Conservation (phyloP, 2,113 vertebrate genomes). For the Zootoca vivipara region DNA sequence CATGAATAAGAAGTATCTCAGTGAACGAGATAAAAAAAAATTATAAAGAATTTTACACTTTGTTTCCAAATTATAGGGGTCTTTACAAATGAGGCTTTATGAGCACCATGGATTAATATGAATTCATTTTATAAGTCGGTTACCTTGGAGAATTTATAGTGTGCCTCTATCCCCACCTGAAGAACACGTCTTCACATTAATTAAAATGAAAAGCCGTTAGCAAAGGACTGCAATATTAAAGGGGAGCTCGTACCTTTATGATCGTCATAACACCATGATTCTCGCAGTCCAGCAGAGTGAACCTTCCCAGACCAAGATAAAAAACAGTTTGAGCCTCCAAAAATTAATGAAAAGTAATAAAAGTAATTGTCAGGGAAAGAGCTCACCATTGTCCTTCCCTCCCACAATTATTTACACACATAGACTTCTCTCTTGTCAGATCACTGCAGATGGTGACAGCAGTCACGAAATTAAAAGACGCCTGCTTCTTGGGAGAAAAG, state of each 20-base stretch:
- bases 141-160: conserved; percentile 24
- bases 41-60: background rate
- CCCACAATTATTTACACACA: background rate
- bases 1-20: too few species aligned
- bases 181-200: conserved; percentile 14
- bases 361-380: background rate
- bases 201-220: conserved; percentile 29
- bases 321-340: conserved; percentile 3
- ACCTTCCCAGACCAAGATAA: background rate
- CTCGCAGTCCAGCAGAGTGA: background rate
- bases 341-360: conserved; percentile 23
- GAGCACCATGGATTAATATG: conserved; percentile 2
- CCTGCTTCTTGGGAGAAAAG: too few species aligned
- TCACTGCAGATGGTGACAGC: too few species aligned
- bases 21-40: background rate
- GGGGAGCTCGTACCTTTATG: background rate
- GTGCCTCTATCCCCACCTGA: conserved; percentile 18
- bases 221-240: conserved; percentile 22
- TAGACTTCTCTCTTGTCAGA: background rate
- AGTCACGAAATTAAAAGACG: too few species aligned
- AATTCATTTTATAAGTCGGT: background rate
- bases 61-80: background rate
- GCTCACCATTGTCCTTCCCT: background rate
- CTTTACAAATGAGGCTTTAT: background rate
- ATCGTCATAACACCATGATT: background rate